Evolutionary conservation across 2,797 vertebrate genomes (phyloP), one percentile per base, ranked within the genome.

Genomic region (Sparus aurata): DNA sequence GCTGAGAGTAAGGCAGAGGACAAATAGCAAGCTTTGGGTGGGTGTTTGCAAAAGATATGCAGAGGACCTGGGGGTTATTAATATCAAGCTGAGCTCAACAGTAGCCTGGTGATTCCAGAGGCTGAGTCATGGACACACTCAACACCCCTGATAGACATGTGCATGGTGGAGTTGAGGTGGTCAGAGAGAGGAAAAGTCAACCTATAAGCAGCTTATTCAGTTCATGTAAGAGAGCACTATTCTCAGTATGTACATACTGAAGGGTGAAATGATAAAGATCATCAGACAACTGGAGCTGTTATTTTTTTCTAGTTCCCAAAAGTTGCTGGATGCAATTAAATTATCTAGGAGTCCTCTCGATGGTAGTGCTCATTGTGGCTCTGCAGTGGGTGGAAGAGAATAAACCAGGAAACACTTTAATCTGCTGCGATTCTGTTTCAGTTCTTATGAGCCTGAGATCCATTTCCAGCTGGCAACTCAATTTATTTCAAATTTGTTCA

Each of bases 31-130:
- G 38, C 49, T 41, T 22, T 60, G 45, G 57, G 1, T 20, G 16
- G 54, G 20, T 45, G 34, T 52, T 25, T 15, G 3, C 11, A 58
- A 50, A 63, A 70, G 7, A 80, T 58, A 63, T 59, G 53, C 59
- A 74, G 52, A 64, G 38, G 25, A 63, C 34, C 57, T 69, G 20
- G 3, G 47, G 43, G 46, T 69, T 69, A 69, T 69, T 69, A 74
- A 79, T 59, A 74, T 63, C 52, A 63, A 69, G 0, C 16, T 73
- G 9, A 54, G 43, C 15, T 18, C 30, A 18, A 55, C 49, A 60
- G 49, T 23, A 70, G 45, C 38, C 10, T 38, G 38, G 38, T 72
- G 65, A n/a, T 54, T 72, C 62, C 45, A 63, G 18, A 71, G 23
- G 11, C 61, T 54, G 54, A 41, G 57, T 11, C 30, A 47, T 22